Evolutionary conservation across 2,113 vertebrate genomes (phyloP), one percentile per base, ranked within the genome.

Genomic region (Peromyscus californicus): DNA sequence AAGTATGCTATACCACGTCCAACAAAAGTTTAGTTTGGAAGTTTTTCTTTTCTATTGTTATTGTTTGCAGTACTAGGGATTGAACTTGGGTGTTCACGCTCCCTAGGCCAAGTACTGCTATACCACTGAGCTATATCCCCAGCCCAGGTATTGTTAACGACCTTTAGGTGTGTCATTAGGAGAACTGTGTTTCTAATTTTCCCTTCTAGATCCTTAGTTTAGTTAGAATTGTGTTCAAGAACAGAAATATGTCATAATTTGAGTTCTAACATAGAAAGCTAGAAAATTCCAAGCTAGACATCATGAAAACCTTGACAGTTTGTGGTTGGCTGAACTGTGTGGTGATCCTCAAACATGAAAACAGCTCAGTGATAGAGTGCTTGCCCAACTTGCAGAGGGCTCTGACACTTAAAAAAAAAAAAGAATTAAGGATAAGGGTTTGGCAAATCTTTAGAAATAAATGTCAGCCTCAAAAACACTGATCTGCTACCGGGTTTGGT

Each of bases 231-330:
- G n/a, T 94, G n/a, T 69, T 96, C 59, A 90, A 72, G 59, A 85
- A 57, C 79, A 65, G 75, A n/a, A 51, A 10, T 84, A 69, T 86
- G 39, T 69, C 83, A 83, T 11, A 80, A 13, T 94, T 80, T 67
- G 75, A 67, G 42, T 90, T 93, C 95, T 93, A 21, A 54, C 70
- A n/a, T 69, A 59, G 33, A 92, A 82, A 98, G 22, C 90, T 91
- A 42, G 65, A 82, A 96, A 87, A 93, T 72, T 83, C 78, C 89
- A 24, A 86, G 79, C 67, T 36, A 54, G 54, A 94, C 89, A 9
- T 61, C 88, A 84, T 95, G 67, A 83, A 96, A 90, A 79, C 24
- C 57, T 95, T 57, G 86, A 0, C 1, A 16, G 19, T 83, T 5
- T 87, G 15, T 79, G 74, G 31, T 84, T 94, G 67, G 33, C 78